Evolutionary conservation across 2,888 invertebrate species (phyloP), one percentile per base, ranked within the genome.

Genomic region (Anoplius nigerrimus): DNA sequence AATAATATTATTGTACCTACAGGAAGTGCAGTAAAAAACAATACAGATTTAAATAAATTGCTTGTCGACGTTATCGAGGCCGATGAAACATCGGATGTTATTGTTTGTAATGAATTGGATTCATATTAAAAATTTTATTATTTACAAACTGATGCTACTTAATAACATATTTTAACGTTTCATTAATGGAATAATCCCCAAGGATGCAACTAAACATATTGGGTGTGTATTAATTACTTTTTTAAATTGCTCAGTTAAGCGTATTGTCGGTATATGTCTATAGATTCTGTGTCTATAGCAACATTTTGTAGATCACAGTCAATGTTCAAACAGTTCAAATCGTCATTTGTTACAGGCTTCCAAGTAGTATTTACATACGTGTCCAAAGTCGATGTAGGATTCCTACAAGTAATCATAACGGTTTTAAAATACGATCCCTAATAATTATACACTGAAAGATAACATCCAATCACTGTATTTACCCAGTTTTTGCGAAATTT

Each of bases 401-500:
- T 59, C 20, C 86, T 86, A 18, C 55, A 55, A 0, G 48, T 11
- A 15, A 18, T n/a, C 21, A 34, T 57, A 27, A 43, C 2, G 3
- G 18, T 63, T 20, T 24, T 16, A 0, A 24, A 15, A 6, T 59
- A 24, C 8, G 2, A 43, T 21, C 18, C 46, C 2, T 48, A 34
- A 55, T 11, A 46, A 48, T 18, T 13, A 16, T 16, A 1, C 34
- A 20, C 20, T 34, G 15, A 62, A 59, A 55, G 6, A 20, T 15
- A 2, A 24, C 18, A 57, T 45, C 11, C 22, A 11, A 66, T 21
- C 46, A n/a, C 4, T 11, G 3, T 43, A 55, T 15, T 67, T 76
- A 86, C 87, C 86, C 85, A 20, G 75, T 80, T 68, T 78, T 86
- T 2, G 85, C 86, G 68, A 87, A 87, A 55, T 86, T 80, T 0